These are phyloP conservation scores for Fratercula arctica DNA, from an alignment of 2,797 vertebrate genomes.

Conservation along the genomic window DNA sequence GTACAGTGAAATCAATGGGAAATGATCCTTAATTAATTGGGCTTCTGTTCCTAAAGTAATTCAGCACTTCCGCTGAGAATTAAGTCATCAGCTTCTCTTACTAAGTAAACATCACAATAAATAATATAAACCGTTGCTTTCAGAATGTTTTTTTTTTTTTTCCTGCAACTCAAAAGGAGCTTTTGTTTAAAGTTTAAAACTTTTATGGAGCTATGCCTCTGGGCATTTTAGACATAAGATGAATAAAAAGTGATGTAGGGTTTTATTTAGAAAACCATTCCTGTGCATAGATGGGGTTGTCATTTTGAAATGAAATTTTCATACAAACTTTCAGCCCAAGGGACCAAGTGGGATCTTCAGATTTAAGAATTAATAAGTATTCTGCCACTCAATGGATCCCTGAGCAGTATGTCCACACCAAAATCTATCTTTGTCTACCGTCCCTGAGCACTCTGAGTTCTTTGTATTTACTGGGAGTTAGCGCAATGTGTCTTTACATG, in stretches of 20 bases:
- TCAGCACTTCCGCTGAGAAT: conserved; percentile 30
- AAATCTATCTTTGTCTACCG: background rate
- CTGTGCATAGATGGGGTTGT: background rate
- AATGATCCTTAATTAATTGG: conserved; percentile 54
- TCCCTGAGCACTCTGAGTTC: background rate
- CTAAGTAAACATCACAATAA: conserved; percentile 46
- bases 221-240: conserved; percentile 34
- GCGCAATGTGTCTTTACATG: background rate
- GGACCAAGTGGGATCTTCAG: background rate
- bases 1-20: conserved; percentile 28
- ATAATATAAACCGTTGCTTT: conserved; percentile 47
- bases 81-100: conserved; percentile 31
- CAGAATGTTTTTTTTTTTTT: conserved; percentile 20
- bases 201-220: conserved; percentile 51
- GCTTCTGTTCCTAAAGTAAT: conserved; percentile 45
- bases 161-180: conserved; percentile 14
- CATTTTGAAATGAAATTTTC: conserved; percentile 50
- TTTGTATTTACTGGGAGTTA: background rate
- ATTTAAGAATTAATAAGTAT: conserved; percentile 50
- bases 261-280: conserved; percentile 54
- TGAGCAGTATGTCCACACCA: background rate
- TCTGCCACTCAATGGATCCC: background rate
- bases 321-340: conserved; percentile 7
- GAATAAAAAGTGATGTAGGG: conserved; percentile 53
- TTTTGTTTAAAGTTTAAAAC: conserved; percentile 58